Evolutionary conservation across 2,888 invertebrate genomes (phyloP).

Genomic region (Spilosoma lubricipeda): DNA sequence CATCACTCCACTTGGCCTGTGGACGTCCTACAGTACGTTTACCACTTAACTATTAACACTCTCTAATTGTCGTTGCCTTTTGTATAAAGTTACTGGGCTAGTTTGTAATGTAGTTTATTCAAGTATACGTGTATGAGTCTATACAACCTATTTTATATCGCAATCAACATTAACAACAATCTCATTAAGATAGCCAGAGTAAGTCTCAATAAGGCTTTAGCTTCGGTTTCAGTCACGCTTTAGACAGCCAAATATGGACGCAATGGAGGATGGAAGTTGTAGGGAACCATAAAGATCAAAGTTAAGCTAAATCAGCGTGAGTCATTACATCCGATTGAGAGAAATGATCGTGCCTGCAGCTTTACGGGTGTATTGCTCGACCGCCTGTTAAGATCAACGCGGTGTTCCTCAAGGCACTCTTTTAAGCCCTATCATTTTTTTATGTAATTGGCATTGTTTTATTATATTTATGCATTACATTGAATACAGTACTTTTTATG

Average conservation of each 20-base stretch:
- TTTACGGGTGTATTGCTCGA: slow-evolving; percentile 46
- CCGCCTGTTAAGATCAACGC: slow-evolving; percentile 33
- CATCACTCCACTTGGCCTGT: no score
- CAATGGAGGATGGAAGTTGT: slow-evolving; percentile 28
- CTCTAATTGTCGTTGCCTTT: background rate
- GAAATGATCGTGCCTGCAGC: slow-evolving; percentile 47
- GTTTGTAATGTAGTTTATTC: background rate
- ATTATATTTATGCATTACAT: background rate
- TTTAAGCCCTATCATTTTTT: slow-evolving; percentile 17
- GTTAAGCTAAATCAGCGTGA: slow-evolving; percentile 56
- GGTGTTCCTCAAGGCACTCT: slow-evolving; percentile 36
- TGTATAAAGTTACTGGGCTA: background rate
- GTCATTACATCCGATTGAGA: slow-evolving; percentile 34
- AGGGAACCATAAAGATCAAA: slow-evolving; percentile 57
- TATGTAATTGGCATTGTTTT: background rate
- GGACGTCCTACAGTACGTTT: no score
- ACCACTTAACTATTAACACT: background rate
- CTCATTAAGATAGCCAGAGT: slow-evolving; percentile 43
- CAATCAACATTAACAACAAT: slow-evolving; percentile 27
- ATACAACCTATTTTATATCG: slow-evolving; percentile 13
- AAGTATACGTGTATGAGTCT: background rate
- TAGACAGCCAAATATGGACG: slow-evolving; percentile 52
- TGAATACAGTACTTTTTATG: no score
- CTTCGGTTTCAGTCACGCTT: slow-evolving; percentile 54
- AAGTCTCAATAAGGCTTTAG: slow-evolving; percentile 45